Base-by-base conservation (phyloP, 2,888 invertebrate species). In the Leptopilina drosophilae region DNA sequence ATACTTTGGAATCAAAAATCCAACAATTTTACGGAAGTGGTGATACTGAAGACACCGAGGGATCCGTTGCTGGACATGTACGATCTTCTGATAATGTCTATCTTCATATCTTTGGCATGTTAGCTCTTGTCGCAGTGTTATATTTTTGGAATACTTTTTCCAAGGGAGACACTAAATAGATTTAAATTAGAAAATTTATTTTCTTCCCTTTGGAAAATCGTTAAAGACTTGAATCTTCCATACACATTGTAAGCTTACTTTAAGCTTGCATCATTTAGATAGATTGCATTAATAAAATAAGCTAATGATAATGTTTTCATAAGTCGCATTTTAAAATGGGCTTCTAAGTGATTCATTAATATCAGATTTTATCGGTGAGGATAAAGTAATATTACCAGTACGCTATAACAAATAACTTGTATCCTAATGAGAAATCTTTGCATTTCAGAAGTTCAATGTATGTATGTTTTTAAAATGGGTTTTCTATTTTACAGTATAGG, bases 1-100 rank as follows among this genome's bases (percentile, higher is more conserved):
- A 93, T 9, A 93, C 94, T 0, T 91, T 99, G 80, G 98, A 99
- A 92, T 95, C 94, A 65, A 98, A 98, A 93, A 97, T 99, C 81
- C 95, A 96, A 88, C 97, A 98, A 90, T 96, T 96, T 88, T 96
- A 97, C 91, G 95, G 95, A 53, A 93, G 93, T 83, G 94, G 94
- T 56, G 95, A 95, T 64, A 93, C 93, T 9, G 92, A 91, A 20
- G 95, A 95, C 78, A 94, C 94, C 20, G 95, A 95, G 84, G 93
- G 92, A 87, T 94, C 95, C 79, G 95, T 97, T 84, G 94, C 95
- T 62, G 97, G 97, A 84, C 97, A 97, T 93, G 97, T 97, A 92
- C 95, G 95, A 80, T 81, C 76, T 76, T 86, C 84, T 84, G 85
- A 89, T 87, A 88, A 89, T 86, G 83, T 83, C 79, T 90, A 87